phyloP scores from a whole-genome alignment of 1,140 invertebrate genomes.

The Zaprionus gabonicus region DNA sequence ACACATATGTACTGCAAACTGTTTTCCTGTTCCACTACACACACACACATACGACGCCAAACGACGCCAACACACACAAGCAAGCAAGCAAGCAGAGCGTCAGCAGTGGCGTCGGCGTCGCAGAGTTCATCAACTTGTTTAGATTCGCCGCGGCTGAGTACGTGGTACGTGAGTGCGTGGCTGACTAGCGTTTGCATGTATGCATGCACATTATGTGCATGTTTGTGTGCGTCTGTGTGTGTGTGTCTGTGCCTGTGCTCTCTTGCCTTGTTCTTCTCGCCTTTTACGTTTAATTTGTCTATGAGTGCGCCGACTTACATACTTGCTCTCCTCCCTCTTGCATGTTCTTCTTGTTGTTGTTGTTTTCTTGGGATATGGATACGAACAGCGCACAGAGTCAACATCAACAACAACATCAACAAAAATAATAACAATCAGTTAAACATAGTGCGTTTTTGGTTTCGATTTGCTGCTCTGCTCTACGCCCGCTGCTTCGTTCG shows the following conservation, averaged over 20 bases:
- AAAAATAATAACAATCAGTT: conserved; percentile 48
- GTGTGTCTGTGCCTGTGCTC: conserved; percentile 30
- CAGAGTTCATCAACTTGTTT: conserved; percentile 83
- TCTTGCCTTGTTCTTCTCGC: conserved; percentile 72
- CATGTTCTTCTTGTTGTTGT: conserved; percentile 39
- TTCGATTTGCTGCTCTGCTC: conserved; percentile 27
- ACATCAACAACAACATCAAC: conserved; percentile 32
- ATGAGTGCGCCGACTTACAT: conserved; percentile 66
- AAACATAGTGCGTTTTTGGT: conserved; percentile 28
- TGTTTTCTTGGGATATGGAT: conserved; percentile 61
- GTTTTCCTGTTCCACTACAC: conserved; percentile 44
- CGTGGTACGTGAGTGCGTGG: conserved; percentile 75
- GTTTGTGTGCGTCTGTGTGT: background rate
- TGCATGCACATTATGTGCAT: conserved; percentile 15
- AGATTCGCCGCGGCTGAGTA: conserved; percentile 65
- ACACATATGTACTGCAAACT: conserved; percentile 10
- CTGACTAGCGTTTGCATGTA: conserved; percentile 46
- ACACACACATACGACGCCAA: conserved; percentile 4
- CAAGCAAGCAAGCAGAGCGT: conserved; percentile 18
- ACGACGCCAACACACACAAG: conserved; percentile 43
- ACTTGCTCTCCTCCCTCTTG: conserved; percentile 51
- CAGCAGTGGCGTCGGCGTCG: conserved; percentile 55
- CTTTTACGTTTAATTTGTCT: conserved; percentile 58
- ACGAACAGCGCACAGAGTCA: conserved; percentile 18
- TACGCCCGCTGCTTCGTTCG: conserved; percentile 16